Evolutionary conservation across 2,888 invertebrate genomes (phyloP).

Genomic region (Nebria brevicollis): DNA sequence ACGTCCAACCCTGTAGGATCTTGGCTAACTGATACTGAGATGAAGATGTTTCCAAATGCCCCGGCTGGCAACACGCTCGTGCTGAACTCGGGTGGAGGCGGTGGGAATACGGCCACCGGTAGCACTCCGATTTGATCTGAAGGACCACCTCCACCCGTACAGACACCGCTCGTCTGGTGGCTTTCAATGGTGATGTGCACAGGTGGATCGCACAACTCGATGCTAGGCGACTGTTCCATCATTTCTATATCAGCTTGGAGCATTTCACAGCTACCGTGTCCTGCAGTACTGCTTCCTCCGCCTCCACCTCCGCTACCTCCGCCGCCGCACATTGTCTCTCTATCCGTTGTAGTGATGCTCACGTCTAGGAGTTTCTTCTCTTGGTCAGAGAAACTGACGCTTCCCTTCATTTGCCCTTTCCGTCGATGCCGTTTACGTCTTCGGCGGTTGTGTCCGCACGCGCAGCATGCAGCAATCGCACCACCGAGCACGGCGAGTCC

Average conservation of each 20-base stretch:
- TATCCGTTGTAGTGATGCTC: slow-evolving; percentile 76
- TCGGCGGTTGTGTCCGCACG: slow-evolving; percentile 64
- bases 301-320: slow-evolving; percentile 66
- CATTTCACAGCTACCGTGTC: slow-evolving; percentile 67
- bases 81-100: slow-evolving; percentile 71
- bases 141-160: slow-evolving; percentile 6
- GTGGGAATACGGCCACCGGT: slow-evolving; percentile 63
- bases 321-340: slow-evolving; percentile 61
- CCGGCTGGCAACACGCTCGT: slow-evolving; percentile 66
- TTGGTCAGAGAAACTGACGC: slow-evolving; percentile 87
- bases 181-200: slow-evolving; percentile 67
- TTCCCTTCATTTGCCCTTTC: slow-evolving; percentile 78
- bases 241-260: slow-evolving; percentile 70
- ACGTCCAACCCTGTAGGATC: slow-evolving; percentile 70
- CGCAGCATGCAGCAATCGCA: slow-evolving; percentile 69
- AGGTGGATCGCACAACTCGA: slow-evolving; percentile 57
- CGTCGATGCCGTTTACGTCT: slow-evolving; percentile 66
- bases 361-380: slow-evolving; percentile 87
- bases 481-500: slow-evolving; percentile 71
- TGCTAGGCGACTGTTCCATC: slow-evolving; percentile 59
- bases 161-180: slow-evolving; percentile 54
- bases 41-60: slow-evolving; percentile 81
- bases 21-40: slow-evolving; percentile 82
- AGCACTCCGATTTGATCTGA: slow-evolving; percentile 50
- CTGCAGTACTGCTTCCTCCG: slow-evolving; percentile 65